Percentiles rank a stretch among this genome's conserved stretches.
Conservation (phyloP, 2,113 vertebrate genomes). For the Pogonocichla stellata region DNA sequence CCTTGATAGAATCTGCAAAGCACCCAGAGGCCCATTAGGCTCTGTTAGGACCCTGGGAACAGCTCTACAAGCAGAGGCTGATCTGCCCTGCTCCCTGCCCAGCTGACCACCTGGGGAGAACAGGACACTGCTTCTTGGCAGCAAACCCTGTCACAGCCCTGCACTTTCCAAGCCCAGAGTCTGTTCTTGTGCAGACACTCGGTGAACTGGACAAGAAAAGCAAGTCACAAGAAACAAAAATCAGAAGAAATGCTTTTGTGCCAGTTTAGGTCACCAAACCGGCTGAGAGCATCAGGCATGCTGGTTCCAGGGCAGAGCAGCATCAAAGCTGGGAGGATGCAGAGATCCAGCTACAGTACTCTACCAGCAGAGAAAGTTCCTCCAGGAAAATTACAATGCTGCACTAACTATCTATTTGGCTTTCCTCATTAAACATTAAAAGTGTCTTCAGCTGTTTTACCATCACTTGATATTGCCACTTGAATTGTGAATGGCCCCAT, state of each 20-base stretch:
- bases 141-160: background rate
- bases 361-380: background rate
- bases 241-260: background rate
- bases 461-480: background rate
- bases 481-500: background rate
- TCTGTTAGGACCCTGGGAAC: accelerated
- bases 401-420: background rate
- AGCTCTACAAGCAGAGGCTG: background rate
- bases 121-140: background rate
- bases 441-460: background rate
- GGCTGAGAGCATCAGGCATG: background rate
- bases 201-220: background rate
- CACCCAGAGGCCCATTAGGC: background rate
- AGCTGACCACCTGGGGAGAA: accelerated
- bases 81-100: background rate
- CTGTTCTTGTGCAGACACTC: background rate
- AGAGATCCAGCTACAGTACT: background rate
- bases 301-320: background rate
- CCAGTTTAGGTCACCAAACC: background rate
- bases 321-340: background rate
- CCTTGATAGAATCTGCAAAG: background rate
- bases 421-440: slow-evolving; percentile 15
- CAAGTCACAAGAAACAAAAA: background rate
- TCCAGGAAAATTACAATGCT: background rate
- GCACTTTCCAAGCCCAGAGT: accelerated